Evolutionary conservation across 1,140 invertebrate species (phyloP).

Genomic region (Calephelis virginiensis): DNA sequence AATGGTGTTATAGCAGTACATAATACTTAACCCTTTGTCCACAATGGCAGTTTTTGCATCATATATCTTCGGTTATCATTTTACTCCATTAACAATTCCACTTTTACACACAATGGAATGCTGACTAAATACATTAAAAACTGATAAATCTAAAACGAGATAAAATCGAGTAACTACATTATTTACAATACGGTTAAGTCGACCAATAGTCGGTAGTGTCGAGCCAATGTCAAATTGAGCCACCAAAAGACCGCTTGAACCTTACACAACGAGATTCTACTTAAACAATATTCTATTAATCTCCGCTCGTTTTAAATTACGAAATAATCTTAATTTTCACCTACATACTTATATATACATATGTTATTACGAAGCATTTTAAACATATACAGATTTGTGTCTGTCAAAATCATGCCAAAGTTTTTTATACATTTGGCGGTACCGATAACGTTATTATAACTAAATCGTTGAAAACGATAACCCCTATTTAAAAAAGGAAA

Average conservation of each 20-base stretch:
- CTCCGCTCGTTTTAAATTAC: slow-evolving; percentile 15
- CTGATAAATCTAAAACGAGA: slow-evolving; percentile 19
- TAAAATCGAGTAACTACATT: slow-evolving; percentile 26
- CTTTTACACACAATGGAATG: slow-evolving; percentile 63
- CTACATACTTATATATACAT: slow-evolving; percentile 24
- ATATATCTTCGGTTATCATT: slow-evolving; percentile 42
- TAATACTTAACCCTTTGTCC: slow-evolving; percentile 40
- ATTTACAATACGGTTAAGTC: slow-evolving; percentile 44
- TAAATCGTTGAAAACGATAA: slow-evolving; percentile 12
- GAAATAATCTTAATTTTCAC: slow-evolving; percentile 18
- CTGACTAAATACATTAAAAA: slow-evolving; percentile 37
- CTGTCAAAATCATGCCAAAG: slow-evolving; percentile 4
- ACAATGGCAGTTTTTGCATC: slow-evolving; percentile 65
- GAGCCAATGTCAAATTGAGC: slow-evolving; percentile 37
- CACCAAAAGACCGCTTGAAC: slow-evolving; percentile 26
- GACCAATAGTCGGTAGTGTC: slow-evolving; percentile 25
- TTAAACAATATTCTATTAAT: slow-evolving; percentile 13
- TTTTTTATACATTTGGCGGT: slow-evolving; percentile 9
- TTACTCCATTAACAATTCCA: slow-evolving; percentile 49
- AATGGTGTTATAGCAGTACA: slow-evolving; percentile 60
- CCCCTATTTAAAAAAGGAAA: not conserved
- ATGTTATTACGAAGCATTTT: slow-evolving; percentile 17
- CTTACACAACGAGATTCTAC: slow-evolving; percentile 21
- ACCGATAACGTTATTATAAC: slow-evolving; percentile 11
- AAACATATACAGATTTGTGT: slow-evolving; percentile 11